Conservation (phyloP, 2,797 vertebrate species). For the Muscicapa striata region DNA sequence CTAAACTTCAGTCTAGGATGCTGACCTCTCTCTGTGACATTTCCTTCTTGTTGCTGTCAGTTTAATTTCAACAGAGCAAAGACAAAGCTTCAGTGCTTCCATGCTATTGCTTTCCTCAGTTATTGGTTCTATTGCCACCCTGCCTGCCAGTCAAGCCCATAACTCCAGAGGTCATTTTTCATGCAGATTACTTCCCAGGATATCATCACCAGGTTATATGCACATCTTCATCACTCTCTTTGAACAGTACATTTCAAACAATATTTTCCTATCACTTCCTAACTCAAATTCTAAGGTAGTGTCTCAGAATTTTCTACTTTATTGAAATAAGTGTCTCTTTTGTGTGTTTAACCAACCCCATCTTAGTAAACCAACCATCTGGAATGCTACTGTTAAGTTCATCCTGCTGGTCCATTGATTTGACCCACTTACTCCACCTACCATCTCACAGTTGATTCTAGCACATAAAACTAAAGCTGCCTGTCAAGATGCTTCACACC, state of each 20-base stretch:
- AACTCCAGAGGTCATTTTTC: background rate
- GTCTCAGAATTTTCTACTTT: background rate
- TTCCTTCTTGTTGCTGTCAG: background rate
- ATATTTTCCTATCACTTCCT: background rate
- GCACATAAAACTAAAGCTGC: background rate
- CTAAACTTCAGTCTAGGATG: background rate
- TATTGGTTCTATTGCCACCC: background rate
- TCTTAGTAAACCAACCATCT: background rate
- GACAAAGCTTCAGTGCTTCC: background rate
- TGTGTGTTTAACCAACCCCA: background rate
- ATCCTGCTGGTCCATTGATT: background rate
- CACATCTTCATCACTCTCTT: background rate
- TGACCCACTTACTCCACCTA: background rate
- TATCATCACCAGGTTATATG: background rate
- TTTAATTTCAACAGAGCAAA: background rate
- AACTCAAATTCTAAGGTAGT: background rate
- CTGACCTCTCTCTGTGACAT: background rate
- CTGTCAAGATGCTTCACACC: background rate
- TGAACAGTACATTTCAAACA: background rate
- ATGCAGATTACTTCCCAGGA: background rate
- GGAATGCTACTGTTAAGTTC: background rate
- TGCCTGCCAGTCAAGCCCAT: background rate
- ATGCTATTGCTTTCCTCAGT: background rate
- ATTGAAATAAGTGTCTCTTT: background rate
- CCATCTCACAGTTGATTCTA: constrained; percentile 21